These are phyloP conservation scores for Ectropis crepuscularia DNA, from an alignment of 2,888 invertebrate genomes.

Conservation along the genomic window DNA sequence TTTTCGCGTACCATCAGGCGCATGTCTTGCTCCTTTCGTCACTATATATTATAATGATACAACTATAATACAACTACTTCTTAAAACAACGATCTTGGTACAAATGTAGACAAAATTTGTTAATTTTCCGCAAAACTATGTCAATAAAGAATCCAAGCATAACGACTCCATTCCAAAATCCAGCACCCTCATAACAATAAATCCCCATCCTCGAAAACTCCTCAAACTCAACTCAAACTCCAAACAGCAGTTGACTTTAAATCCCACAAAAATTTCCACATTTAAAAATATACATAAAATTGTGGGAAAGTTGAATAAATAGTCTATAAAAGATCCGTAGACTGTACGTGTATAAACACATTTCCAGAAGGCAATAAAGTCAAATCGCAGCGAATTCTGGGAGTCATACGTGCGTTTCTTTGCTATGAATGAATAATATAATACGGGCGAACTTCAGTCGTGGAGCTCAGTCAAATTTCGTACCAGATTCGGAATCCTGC, in stretches of 20 bases:
- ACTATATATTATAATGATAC: no score
- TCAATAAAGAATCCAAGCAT: conserved; percentile 5
- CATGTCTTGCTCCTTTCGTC: no score
- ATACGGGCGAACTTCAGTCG: conserved; percentile 1
- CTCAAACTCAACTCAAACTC: conserved; percentile 19
- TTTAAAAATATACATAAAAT: conserved; percentile 32
- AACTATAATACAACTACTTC: no score
- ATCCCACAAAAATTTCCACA: conserved; percentile 23
- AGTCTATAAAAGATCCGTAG: conserved; percentile 39
- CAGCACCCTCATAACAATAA: conserved; percentile 7
- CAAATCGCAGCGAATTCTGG: conserved; percentile 40
- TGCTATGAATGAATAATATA: conserved; percentile 53
- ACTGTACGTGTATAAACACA: conserved; percentile 50
- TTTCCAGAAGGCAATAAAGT: conserved; percentile 51
- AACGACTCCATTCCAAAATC: not conserved
- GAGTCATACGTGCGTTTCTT: conserved; percentile 36
- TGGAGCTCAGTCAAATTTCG: not conserved
- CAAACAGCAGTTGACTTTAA: conserved; percentile 13
- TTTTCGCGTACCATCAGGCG: no score
- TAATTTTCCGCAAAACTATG: not conserved
- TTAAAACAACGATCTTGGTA: not conserved
- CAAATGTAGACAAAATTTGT: not conserved
- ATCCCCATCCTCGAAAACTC: conserved; percentile 9
- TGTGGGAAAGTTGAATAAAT: conserved; percentile 32
- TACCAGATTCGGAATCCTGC: not conserved